Percentiles rank a stretch among this genome's conserved stretches.
Conservation (phyloP, 92 coral and sea anemone genomes). For the Umimayanthus kanabou region DNA sequence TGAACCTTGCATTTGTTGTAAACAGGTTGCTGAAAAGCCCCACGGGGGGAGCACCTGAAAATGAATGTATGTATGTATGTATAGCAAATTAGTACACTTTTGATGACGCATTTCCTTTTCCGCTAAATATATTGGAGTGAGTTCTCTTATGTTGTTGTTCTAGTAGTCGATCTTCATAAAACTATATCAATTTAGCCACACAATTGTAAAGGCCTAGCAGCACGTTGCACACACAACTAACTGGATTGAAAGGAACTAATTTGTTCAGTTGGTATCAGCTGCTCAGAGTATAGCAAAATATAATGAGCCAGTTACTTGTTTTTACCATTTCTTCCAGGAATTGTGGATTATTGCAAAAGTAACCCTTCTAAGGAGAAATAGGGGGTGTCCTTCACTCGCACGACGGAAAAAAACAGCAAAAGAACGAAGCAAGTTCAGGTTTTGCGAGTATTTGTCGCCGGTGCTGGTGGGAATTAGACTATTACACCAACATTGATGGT, state of each 20-base stretch:
- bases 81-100: background rate
- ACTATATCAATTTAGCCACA: background rate
- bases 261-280: background rate
- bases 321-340: conserved; percentile 7
- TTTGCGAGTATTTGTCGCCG: background rate
- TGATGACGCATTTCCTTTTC: background rate
- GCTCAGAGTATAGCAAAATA: background rate
- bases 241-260: background rate
- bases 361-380: background rate
- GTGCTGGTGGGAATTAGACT: background rate
- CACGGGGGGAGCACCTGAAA: too few relatives aligned
- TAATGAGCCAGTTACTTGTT: too few relatives aligned
- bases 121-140: too few relatives aligned
- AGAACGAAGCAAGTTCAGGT: background rate
- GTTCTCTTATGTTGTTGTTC: too few relatives aligned
- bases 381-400: background rate
- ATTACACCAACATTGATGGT: background rate
- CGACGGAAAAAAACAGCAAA: background rate
- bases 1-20: too few relatives aligned
- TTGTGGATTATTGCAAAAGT: conserved; percentile 6
- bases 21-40: too few relatives aligned
- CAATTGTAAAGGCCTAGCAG: too few relatives aligned
- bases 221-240: too few relatives aligned
- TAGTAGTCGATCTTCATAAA: background rate
- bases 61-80: too few relatives aligned